phyloP scores from a whole-genome alignment of 2,113 vertebrate genomes.

The Bucco capensis region DNA sequence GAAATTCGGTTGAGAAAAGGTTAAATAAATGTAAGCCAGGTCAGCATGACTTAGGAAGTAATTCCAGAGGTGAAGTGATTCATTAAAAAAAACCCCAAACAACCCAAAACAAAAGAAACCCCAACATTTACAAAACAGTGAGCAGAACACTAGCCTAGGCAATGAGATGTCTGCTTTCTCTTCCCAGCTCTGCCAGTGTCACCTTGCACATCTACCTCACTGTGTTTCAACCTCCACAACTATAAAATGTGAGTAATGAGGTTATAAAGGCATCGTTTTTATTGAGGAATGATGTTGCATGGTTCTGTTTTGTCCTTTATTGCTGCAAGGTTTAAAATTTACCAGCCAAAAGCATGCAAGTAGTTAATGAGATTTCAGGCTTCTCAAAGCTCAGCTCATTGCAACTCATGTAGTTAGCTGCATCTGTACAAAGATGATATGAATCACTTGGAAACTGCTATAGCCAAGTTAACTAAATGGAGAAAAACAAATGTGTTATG shows the following conservation, averaged over 20 bases:
- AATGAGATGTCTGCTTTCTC: not conserved
- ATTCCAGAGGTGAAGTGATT: not conserved
- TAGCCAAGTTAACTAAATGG: not conserved
- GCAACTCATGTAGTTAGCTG: not conserved
- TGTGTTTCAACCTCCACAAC: not conserved
- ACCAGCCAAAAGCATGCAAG: not conserved
- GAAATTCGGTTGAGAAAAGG: too few relatives aligned
- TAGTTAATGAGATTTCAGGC: constrained; percentile 16
- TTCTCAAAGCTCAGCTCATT: not conserved
- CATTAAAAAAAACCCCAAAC: too few relatives aligned
- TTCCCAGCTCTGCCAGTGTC: not conserved
- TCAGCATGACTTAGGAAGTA: not conserved
- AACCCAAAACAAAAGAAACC: not conserved
- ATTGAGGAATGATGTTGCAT: not conserved
- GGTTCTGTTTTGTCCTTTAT: not conserved
- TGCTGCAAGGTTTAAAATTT: constrained; percentile 7
- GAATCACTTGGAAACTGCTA: not conserved
- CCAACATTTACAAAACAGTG: not conserved
- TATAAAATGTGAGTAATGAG: constrained; percentile 46
- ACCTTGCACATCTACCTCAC: constrained; percentile 28
- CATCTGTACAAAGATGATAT: not conserved
- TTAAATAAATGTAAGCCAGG: not conserved
- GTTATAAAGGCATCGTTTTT: constrained; percentile 43
- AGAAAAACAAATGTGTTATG: not conserved
- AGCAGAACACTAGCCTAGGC: not conserved